These are phyloP conservation scores for Arenaria interpres DNA, from an alignment of 2,113 vertebrate species.

Conservation along the genomic window DNA sequence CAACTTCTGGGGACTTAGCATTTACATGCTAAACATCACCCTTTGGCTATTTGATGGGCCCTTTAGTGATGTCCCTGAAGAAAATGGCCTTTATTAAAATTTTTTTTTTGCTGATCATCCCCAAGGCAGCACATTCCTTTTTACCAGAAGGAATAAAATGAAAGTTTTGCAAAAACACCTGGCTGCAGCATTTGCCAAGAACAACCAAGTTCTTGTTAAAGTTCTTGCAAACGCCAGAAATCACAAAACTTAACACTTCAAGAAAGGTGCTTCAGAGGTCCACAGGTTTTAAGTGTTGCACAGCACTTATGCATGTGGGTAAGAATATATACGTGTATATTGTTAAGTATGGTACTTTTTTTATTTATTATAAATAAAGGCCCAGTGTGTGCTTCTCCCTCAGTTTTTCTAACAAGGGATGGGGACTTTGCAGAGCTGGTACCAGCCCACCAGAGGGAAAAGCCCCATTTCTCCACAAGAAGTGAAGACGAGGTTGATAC, in stretches of 20 bases:
- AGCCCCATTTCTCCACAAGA: neutral
- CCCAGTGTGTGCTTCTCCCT: neutral
- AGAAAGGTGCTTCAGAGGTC: neutral
- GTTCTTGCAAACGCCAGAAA: neutral
- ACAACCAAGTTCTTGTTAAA: neutral
- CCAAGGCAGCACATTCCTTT: neutral
- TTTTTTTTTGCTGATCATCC: neutral
- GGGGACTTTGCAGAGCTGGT: neutral
- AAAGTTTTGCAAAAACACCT: neutral
- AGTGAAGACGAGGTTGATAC: neutral
- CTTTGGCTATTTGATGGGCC: neutral
- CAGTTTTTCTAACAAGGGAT: neutral
- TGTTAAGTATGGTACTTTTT: rapidly evolving
- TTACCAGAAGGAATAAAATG: neutral
- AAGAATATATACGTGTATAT: neutral
- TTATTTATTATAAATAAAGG: neutral
- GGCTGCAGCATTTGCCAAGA: neutral
- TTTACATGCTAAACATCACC: neutral
- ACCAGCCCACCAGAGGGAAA: neutral
- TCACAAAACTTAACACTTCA: neutral
- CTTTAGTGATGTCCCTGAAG: neutral
- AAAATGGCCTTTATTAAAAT: neutral
- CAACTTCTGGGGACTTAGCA: neutral
- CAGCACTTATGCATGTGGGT: rapidly evolving
- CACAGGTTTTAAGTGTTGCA: neutral